Percentiles rank a stretch among this genome's conserved stretches.
Evolutionary conservation across 1,140 invertebrate genomes (phyloP).

Genomic region (Cyphomyrmex costatus): DNA sequence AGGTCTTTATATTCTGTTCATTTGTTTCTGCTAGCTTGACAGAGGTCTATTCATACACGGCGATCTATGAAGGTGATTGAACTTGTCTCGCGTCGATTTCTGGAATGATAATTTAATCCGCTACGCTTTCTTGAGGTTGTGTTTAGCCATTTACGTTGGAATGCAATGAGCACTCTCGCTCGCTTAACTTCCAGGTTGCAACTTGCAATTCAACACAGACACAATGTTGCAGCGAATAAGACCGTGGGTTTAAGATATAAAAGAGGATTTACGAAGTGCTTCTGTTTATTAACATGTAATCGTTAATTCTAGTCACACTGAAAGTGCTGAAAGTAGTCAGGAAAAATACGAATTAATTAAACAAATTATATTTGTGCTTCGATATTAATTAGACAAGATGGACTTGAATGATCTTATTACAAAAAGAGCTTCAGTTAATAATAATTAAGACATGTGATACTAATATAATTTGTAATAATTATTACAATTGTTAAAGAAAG

Average conservation of each 20-base stretch:
- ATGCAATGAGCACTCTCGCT: conserved; percentile 61
- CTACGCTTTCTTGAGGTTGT: conserved; percentile 54
- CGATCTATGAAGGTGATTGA: conserved; percentile 34
- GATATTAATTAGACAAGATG: background rate
- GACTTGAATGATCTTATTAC: background rate
- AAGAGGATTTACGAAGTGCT: conserved; percentile 24
- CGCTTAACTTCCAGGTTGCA: conserved; percentile 52
- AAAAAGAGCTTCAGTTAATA: background rate
- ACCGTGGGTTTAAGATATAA: background rate
- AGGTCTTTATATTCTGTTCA: no score
- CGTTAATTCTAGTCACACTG: background rate
- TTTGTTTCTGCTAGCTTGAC: no score
- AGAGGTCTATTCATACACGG: background rate
- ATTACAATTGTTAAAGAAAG: background rate
- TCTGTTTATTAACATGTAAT: background rate
- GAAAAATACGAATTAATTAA: background rate
- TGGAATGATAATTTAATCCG: conserved; percentile 58
- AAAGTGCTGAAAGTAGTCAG: background rate
- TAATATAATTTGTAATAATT: background rate
- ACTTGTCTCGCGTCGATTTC: conserved; percentile 47
- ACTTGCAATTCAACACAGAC: conserved; percentile 42
- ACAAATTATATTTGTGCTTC: background rate
- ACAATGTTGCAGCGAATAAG: conserved; percentile 7
- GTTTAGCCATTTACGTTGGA: conserved; percentile 59
- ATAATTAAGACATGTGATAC: background rate